Conservation (phyloP, 2,888 invertebrate species). For the Leptinotarsa juncta region DNA sequence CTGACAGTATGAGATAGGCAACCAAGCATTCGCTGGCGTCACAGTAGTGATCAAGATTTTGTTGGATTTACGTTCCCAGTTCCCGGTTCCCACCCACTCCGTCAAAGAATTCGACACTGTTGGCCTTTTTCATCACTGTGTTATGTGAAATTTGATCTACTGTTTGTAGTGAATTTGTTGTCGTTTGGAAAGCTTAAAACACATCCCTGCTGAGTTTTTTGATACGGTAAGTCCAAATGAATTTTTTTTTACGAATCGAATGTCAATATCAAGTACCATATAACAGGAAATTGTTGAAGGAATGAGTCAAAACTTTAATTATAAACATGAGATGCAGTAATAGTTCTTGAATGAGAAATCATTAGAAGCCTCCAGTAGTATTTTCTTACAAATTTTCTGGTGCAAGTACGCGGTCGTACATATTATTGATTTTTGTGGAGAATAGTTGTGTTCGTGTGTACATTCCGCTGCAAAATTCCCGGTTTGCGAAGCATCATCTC, state of each 20-base stretch:
- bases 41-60: conserved; percentile 15
- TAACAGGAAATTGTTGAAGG: conserved; percentile 1
- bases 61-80: conserved; percentile 8
- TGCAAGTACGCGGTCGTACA: conserved; percentile 43
- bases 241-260: not conserved
- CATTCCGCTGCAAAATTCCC: conserved; percentile 46
- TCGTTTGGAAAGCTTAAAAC: not conserved
- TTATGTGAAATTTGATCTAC: conserved; percentile 1
- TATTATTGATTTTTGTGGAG: conserved; percentile 53
- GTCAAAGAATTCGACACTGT: not conserved
- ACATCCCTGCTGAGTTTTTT: not conserved
- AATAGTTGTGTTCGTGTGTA: conserved; percentile 40
- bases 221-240: conserved; percentile 9
- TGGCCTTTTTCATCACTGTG: not conserved
- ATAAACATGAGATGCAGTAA: conserved; percentile 26
- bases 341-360: conserved; percentile 10
- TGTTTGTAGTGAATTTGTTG: not conserved
- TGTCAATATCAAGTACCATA: not conserved
- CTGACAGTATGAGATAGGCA: not conserved
- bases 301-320: conserved; percentile 10
- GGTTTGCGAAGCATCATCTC: conserved; percentile 8
- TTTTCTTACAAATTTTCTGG: conserved; percentile 26
- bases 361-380: not conserved
- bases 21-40: conserved; percentile 16
- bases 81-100: conserved; percentile 2